Evolutionary conservation across 1,140 invertebrate species (phyloP).

Genomic region (Pseudomyrmex gracilis): DNA sequence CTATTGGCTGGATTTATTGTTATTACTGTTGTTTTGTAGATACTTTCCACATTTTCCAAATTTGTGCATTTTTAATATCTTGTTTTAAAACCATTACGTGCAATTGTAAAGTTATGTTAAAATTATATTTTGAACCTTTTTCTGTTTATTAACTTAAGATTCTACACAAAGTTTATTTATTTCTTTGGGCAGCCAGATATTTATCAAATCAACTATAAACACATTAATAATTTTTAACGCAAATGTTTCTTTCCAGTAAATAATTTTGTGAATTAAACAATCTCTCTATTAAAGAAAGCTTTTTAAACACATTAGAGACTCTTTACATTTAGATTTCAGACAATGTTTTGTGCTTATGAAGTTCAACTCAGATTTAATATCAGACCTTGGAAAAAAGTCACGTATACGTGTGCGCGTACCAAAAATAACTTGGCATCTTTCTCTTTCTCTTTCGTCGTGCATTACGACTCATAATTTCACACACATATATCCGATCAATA

Average conservation of each 20-base stretch:
- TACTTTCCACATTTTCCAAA: too few relatives aligned
- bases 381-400: constrained; percentile 70
- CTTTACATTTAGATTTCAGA: neutral
- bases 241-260: neutral
- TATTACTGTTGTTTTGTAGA: too few relatives aligned
- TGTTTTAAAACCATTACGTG: too few relatives aligned
- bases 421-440: constrained; percentile 76
- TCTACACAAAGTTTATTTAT: neutral
- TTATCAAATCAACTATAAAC: neutral
- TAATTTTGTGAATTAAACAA: neutral
- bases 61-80: too few relatives aligned
- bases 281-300: constrained; percentile 1
- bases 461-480: constrained; percentile 50
- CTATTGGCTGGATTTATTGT: too few relatives aligned
- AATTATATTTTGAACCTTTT: too few relatives aligned
- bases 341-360: constrained; percentile 31
- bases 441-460: constrained; percentile 8
- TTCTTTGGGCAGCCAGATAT: neutral
- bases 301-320: neutral
- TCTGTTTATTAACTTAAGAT: too few relatives aligned
- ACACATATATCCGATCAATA: constrained; percentile 57
- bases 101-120: too few relatives aligned
- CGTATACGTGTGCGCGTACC: constrained; percentile 48
- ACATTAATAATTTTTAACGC: constrained; percentile 19
- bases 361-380: constrained; percentile 62